Percentiles rank a stretch among this genome's conserved stretches.
Conservation (phyloP, 2,797 vertebrate genomes). For the Hybognathus amarus region DNA sequence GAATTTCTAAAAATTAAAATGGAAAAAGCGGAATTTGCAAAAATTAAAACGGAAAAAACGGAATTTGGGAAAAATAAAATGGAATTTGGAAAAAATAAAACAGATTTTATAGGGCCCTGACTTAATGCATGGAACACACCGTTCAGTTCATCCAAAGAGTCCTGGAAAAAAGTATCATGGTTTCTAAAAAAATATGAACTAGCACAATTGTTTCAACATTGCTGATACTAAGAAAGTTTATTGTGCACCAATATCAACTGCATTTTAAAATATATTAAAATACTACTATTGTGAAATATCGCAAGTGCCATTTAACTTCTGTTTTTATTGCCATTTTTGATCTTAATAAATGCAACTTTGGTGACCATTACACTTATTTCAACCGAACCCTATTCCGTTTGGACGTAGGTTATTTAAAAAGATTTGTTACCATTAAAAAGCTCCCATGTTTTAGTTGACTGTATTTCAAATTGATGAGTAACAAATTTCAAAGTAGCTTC, state of each 20-base stretch:
- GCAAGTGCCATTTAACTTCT: background rate
- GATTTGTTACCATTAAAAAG: background rate
- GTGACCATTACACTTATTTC: background rate
- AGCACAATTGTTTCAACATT: background rate
- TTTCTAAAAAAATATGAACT: background rate
- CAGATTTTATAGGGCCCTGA: no score
- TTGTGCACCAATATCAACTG: background rate
- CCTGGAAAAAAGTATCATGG: background rate
- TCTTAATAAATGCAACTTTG: background rate
- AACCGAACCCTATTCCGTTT: background rate
- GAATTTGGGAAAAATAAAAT: no score
- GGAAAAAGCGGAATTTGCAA: no score
- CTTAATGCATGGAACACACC: background rate
- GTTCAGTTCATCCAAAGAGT: background rate
- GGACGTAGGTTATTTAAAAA: no score
- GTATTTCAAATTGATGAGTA: background rate
- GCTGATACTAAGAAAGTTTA: background rate
- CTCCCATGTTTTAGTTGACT: background rate
- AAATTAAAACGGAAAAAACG: no score
- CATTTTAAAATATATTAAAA: background rate
- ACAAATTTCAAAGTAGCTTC: background rate
- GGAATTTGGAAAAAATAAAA: no score
- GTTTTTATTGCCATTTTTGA: no score
- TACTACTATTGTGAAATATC: background rate
- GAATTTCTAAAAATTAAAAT: no score